These are phyloP conservation scores for Chascanopsetta lugubris DNA, from an alignment of 2,113 vertebrate species.

Conservation along the genomic window DNA sequence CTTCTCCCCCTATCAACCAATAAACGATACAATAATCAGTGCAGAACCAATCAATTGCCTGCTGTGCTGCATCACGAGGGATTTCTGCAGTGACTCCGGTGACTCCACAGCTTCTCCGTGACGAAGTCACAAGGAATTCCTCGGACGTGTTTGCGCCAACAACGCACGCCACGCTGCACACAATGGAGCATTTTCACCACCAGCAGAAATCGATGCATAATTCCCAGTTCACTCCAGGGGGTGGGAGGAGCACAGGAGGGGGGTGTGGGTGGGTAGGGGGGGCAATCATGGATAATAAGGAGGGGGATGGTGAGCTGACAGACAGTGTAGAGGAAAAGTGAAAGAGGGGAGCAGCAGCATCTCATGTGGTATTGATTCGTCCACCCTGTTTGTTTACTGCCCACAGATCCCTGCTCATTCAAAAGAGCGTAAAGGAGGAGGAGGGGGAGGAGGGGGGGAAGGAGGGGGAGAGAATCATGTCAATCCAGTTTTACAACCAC, in stretches of 20 bases:
- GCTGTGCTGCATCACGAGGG: not conserved
- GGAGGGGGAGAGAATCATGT: slow-evolving; percentile 32
- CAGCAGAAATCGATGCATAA: slow-evolving; percentile 63
- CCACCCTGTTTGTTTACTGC: slow-evolving; percentile 31
- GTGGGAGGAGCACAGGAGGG: not conserved
- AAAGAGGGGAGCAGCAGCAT: slow-evolving; percentile 29
- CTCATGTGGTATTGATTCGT: slow-evolving; percentile 58
- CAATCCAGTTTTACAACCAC: slow-evolving; percentile 47
- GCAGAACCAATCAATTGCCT: not conserved
- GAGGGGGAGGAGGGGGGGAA: slow-evolving; percentile 10
- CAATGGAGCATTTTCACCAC: slow-evolving; percentile 30
- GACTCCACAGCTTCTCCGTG: not conserved
- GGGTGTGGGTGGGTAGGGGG: not conserved
- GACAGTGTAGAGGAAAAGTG: slow-evolving; percentile 11
- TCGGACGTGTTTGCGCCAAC: slow-evolving; percentile 5
- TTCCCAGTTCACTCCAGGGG: slow-evolving; percentile 44
- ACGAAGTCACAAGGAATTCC: slow-evolving; percentile 4
- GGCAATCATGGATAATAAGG: slow-evolving; percentile 12
- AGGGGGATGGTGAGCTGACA: slow-evolving; percentile 33
- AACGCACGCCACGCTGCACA: not conserved
- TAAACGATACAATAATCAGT: not conserved
- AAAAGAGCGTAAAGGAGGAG: slow-evolving; percentile 22
- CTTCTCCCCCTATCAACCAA: not conserved
- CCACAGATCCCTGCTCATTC: slow-evolving; percentile 18
- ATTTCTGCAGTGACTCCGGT: not conserved